Base-by-base conservation (phyloP, 2,888 invertebrate species). In the Oligia strigilis region DNA sequence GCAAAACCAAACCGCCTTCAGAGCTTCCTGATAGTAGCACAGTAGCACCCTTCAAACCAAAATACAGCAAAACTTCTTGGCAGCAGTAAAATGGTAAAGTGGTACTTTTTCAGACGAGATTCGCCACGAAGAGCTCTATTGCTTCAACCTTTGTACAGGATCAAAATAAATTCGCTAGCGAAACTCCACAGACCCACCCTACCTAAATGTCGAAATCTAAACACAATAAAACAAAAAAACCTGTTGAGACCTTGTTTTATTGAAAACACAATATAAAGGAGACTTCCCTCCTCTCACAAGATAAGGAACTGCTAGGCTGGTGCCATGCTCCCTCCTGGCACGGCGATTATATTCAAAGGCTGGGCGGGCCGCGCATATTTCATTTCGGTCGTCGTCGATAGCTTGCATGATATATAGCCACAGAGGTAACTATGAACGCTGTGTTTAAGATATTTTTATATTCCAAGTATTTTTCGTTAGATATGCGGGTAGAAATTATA, bases 341-440 rank as follows among this genome's bases (percentile, higher is more conserved):
- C 55, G 11, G 58, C 83, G 85, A 90, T 89, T 90, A 89, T 92
- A 94, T 94, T 93, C 93, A 93, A 92, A 93, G 91, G 92, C 90
- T 90, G 91, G 92, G 91, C 91, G 91, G 91, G 85, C 87, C 91
- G 90, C 92, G 92, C 93, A 94, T 94, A 95, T 95, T 94, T 95
- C 95, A 95, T 94, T 93, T 93, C 91, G 91, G 92, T 85, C 93
- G 88, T 93, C 93, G 94, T 94, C 95, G 95, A 95, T 95, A 94
- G 93, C 92, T 91, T 82, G 75, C 81, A 89, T 95, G 94, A 95
- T 93, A 93, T 95, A 95, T 75, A 58, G 86, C 64, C 40, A 6
- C 65, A 76, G 85, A 78, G 82, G 86, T 85, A 82, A 87, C 85
- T 85, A 87, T 84, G 87, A 65, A 70, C 70, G 76, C 80, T 84